Conservation (phyloP, 53 echinoderm and acorn worm genomes). For the Patiria pectinifera region DNA sequence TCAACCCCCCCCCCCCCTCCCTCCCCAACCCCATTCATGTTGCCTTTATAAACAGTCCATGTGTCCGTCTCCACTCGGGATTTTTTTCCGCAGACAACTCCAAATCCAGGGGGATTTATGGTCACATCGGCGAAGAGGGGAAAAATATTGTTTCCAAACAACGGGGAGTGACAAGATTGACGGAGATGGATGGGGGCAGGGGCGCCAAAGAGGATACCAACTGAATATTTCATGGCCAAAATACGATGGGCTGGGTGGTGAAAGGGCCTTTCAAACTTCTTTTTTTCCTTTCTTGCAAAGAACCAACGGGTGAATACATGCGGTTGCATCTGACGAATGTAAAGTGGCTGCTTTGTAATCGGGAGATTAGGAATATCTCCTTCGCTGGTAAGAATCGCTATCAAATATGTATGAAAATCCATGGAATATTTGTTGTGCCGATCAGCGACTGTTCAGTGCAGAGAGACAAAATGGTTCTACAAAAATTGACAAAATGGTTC, state of each 20-base stretch:
- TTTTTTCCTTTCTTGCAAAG: background rate
- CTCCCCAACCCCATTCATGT: background rate
- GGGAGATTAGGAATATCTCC: background rate
- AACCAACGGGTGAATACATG: background rate
- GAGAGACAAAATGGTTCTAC: background rate
- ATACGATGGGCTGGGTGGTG: conserved; percentile 10
- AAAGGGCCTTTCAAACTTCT: background rate
- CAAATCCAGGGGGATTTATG: conserved; percentile 30
- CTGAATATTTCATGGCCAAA: conserved; percentile 44
- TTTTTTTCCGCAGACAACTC: background rate
- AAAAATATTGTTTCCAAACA: conserved; percentile 43
- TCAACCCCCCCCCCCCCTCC: background rate
- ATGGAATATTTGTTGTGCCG: background rate
- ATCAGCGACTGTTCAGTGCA: background rate
- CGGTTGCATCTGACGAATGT: background rate
- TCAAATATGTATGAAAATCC: background rate
- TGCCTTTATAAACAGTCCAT: background rate
- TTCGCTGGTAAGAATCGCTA: background rate
- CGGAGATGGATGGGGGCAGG: conserved; percentile 34
- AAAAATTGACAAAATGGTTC: background rate
- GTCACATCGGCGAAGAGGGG: background rate
- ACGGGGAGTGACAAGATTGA: conserved; percentile 29
- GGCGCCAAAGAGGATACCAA: conserved; percentile 25
- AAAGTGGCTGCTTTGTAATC: background rate
- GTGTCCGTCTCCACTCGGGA: conserved; percentile 22